These are phyloP conservation scores for Triplophysa tibetana DNA, from an alignment of 2,113 vertebrate genomes.

Conservation along the genomic window DNA sequence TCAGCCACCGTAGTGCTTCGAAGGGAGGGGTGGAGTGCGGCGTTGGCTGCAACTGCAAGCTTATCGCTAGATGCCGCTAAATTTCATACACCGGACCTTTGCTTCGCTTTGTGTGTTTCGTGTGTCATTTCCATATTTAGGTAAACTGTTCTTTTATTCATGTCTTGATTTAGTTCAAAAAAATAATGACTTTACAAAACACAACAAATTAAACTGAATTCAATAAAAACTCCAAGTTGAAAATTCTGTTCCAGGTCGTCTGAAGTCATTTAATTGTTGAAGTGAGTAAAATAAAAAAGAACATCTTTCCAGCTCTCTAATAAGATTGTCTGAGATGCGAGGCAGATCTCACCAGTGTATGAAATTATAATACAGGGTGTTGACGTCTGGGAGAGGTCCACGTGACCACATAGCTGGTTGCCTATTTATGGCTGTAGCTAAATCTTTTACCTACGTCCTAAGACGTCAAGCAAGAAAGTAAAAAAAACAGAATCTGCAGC, in stretches of 20 bases:
- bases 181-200: neutral
- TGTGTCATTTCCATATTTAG: no score
- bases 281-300: neutral
- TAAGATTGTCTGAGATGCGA: constrained; percentile 23
- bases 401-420: constrained; percentile 9
- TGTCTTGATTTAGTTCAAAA: no score
- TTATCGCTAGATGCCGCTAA: no score
- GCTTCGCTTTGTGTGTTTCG: no score
- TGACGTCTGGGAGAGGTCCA: constrained; percentile 21
- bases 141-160: no score
- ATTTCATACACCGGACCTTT: no score
- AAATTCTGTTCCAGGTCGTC: neutral
- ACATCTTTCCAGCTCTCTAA: neutral
- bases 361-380: constrained; percentile 31
- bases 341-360: constrained; percentile 34
- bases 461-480: neutral
- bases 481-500: constrained; percentile 28
- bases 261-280: constrained; percentile 3
- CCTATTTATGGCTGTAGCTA: constrained; percentile 16
- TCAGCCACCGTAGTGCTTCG: no score
- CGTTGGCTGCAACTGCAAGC: no score
- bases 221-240: neutral
- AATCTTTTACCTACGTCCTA: neutral
- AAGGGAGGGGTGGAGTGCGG: no score
- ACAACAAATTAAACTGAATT: neutral